Conservation (phyloP, 2,113 vertebrate genomes). For the Castor canadensis region DNA sequence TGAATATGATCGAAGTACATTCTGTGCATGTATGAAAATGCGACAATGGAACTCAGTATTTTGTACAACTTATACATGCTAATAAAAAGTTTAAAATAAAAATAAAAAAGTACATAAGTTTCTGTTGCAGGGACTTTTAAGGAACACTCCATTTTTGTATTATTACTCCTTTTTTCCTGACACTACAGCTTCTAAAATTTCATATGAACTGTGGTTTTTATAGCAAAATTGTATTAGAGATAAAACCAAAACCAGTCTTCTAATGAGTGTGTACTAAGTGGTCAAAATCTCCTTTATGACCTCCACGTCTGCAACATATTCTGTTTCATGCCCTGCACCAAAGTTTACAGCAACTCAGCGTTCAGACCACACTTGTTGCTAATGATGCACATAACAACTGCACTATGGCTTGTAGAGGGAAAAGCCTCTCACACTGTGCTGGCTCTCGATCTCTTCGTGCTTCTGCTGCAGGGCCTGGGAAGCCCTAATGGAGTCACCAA, state of each 20-base stretch:
- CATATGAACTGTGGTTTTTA: neutral
- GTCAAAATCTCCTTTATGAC: neutral
- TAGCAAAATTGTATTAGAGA: neutral
- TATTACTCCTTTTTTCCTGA: neutral
- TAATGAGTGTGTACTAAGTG: neutral
- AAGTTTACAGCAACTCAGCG: constrained; percentile 1
- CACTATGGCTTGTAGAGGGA: constrained; percentile 56
- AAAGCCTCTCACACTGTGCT: constrained; percentile 94
- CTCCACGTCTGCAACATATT: neutral
- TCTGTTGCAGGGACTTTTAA: neutral
- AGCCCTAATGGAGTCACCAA: constrained; percentile 96
- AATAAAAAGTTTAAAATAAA: neutral
- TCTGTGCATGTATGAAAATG: neutral
- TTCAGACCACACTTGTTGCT: neutral
- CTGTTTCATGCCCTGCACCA: neutral
- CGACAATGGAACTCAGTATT: neutral
- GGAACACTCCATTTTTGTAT: neutral
- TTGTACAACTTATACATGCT: neutral
- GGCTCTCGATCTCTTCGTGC: constrained; percentile 98
- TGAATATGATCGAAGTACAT: neutral
- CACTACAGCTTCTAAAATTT: neutral
- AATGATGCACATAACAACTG: neutral
- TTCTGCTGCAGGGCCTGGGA: constrained; percentile 98
- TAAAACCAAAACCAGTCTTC: neutral
- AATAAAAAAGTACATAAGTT: neutral